Evolutionary conservation across 2,888 invertebrate species (phyloP), one percentile per base, ranked within the genome.

Genomic region (Leptinotarsa haldemani): DNA sequence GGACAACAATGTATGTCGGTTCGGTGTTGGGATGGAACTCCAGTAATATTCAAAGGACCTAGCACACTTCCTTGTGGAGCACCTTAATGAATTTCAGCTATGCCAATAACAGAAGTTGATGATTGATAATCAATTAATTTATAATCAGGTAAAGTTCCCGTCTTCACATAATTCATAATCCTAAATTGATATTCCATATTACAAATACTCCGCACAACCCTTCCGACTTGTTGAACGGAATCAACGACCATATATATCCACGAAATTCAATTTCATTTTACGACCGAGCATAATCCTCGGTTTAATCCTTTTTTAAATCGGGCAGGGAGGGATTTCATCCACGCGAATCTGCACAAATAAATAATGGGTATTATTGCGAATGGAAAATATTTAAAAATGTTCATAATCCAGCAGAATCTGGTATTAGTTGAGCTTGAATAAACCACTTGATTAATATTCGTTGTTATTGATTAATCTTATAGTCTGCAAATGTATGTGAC

Each of bases 311-410:
- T 56, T 20, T n/a, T 56, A 56, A 40, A 56, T 20, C 12, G 56
- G 18, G 13, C 56, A 18, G 18, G 20, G 18, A 0, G 56, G 56
- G 18, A 56, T 56, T 56, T 56, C 16, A 56, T 56, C 22, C 20
- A 12, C 2, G 56, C 20, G 56, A 56, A n/a, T 56, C 56, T 56
- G n/a, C n/a, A 20, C n/a, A 20, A 66, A 66, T 52, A 48, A 52
- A 40, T 66, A 52, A 66, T 66, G 52, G 52, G 52, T 48, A 65
- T 65, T 65, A 48, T 65, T 65, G 46, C 65, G 25, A 48, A 48
- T 25, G 66, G 30, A 52, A 66, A 66, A 66, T 66, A 52, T 66
- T 52, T 30, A 66, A 66, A 66, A 66, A 66, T 66, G 52, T 66
- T 66, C 18, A 66, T 66, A 66, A 66, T 52, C 66, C 52, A 16